phyloP scores from a whole-genome alignment of 2,888 invertebrate genomes.

The Lithophane socia region DNA sequence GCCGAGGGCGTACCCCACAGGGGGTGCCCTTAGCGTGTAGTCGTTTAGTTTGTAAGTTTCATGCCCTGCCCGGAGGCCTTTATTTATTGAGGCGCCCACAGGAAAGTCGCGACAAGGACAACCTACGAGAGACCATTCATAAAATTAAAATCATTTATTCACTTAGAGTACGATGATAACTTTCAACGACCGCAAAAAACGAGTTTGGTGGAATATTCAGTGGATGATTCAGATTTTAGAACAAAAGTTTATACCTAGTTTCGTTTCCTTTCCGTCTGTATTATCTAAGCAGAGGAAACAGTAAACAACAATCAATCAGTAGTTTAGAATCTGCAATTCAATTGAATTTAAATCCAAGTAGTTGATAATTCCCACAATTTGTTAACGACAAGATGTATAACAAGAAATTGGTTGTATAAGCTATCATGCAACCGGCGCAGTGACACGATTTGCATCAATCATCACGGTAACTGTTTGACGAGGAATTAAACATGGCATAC shows the following conservation, averaged over 20 bases:
- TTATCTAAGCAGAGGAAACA: background rate
- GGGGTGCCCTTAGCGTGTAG: too few species aligned
- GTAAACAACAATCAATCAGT: background rate
- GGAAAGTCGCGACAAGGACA: too few species aligned
- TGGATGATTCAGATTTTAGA: background rate
- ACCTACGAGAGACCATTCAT: too few species aligned
- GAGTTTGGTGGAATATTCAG: background rate
- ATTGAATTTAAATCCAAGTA: background rate
- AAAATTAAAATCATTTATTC: too few species aligned
- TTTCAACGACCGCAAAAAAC: background rate
- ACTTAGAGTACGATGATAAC: background rate
- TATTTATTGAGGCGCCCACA: too few species aligned
- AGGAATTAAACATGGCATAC: background rate
- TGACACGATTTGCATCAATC: conserved; percentile 40
- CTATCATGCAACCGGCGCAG: conserved; percentile 15
- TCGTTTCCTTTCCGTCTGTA: background rate
- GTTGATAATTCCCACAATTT: conserved; percentile 29
- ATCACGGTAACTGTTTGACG: background rate
- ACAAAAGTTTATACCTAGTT: background rate
- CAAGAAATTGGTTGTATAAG: conserved; percentile 46
- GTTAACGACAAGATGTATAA: background rate
- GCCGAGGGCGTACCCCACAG: too few species aligned
- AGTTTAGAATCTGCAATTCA: background rate
- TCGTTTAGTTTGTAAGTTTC: too few species aligned
- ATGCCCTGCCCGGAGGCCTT: too few species aligned